These are phyloP conservation scores for Bucco capensis DNA, from an alignment of 2,113 vertebrate species.

Conservation along the genomic window DNA sequence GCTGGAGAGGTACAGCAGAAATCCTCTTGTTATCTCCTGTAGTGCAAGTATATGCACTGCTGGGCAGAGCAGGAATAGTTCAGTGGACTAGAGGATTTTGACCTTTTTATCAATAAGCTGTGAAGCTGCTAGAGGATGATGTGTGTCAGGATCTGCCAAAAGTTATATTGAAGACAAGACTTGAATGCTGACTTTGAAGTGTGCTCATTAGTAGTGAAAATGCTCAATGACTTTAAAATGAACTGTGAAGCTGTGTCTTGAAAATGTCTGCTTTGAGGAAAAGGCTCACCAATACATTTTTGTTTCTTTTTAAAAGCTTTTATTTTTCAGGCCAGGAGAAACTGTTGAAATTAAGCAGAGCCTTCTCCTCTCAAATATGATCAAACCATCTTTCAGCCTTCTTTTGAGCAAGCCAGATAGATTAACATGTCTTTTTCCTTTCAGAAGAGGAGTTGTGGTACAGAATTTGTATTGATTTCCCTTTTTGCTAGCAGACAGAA, in stretches of 20 bases:
- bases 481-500: neutral
- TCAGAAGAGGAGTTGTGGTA: neutral
- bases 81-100: neutral
- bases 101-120: neutral
- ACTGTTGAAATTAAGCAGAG: neutral
- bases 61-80: neutral
- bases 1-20: neutral
- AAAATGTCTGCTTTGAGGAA: neutral
- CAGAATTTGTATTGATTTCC: slow-evolving; percentile 13
- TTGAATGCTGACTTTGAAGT: slow-evolving; percentile 11
- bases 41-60: accelerated
- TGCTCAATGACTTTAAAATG: neutral
- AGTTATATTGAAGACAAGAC: neutral
- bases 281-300: neutral
- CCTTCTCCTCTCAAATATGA: neutral
- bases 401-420: neutral
- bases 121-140: neutral
- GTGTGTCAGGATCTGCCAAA: neutral
- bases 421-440: neutral
- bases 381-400: neutral
- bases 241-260: neutral
- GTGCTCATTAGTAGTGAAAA: neutral
- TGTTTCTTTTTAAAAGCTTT: neutral
- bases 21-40: neutral
- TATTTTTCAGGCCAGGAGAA: neutral